These are phyloP conservation scores for Acleris emargana DNA, from an alignment of 2,888 invertebrate genomes.

Conservation along the genomic window DNA sequence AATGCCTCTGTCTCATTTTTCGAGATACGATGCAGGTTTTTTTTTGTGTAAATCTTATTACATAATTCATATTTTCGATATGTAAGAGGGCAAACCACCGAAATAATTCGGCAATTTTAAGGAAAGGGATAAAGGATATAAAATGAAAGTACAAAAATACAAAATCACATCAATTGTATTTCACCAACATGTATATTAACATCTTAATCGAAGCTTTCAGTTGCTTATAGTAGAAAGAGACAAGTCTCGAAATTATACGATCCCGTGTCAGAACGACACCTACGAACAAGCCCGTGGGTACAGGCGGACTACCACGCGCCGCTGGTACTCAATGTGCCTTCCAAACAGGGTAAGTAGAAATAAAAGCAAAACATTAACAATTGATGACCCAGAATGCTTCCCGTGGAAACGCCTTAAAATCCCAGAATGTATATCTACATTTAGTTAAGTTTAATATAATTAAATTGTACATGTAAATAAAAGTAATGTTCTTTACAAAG, in stretches of 20 bases:
- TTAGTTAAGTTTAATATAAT: constrained; percentile 2
- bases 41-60: too few species aligned
- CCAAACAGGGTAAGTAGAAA: constrained; percentile 19
- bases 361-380: constrained; percentile 21
- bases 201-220: constrained; percentile 80
- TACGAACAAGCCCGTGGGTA: constrained; percentile 77
- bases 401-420: constrained; percentile 21
- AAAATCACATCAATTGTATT: constrained; percentile 84
- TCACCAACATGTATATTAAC: constrained; percentile 83
- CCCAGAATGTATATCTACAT: constrained; percentile 14
- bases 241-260: constrained; percentile 66
- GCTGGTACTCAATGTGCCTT: constrained; percentile 63
- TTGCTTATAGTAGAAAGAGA: constrained; percentile 77
- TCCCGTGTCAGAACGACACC: constrained; percentile 63
- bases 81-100: too few species aligned
- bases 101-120: constrained; percentile 1
- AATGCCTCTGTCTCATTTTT: too few species aligned
- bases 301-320: constrained; percentile 74
- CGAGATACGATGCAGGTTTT: too few species aligned
- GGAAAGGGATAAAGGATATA: constrained; percentile 23
- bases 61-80: too few species aligned
- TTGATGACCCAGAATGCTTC: constrained; percentile 16
- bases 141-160: constrained; percentile 68
- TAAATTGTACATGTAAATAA: neutral
- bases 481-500: constrained; percentile 18